Conservation (phyloP, 1,140 invertebrate species). For the Venturia canescens region DNA sequence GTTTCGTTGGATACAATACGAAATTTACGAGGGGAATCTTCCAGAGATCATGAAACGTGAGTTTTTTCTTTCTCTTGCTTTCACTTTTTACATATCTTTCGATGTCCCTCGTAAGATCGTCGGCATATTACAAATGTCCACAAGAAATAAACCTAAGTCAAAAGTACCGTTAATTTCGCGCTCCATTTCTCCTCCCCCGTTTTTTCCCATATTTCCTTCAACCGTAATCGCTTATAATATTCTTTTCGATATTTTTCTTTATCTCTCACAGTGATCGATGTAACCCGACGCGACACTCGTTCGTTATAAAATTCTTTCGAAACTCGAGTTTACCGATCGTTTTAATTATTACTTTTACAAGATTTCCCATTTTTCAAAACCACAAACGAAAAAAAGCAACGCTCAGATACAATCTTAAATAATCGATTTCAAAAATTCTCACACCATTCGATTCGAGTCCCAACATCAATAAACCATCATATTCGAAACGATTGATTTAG, state of each 20-base stretch:
- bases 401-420: no score
- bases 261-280: constrained; percentile 16
- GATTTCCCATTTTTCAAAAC: no score
- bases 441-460: no score
- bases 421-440: no score
- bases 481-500: no score
- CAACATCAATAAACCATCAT: no score
- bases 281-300: constrained; percentile 15
- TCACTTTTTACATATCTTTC: constrained; percentile 50
- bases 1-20: constrained; percentile 46
- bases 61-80: constrained; percentile 16
- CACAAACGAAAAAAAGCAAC: neutral
- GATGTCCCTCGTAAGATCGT: constrained; percentile 28
- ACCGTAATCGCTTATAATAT: constrained; percentile 7
- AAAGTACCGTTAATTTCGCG: constrained; percentile 8
- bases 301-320: constrained; percentile 12
- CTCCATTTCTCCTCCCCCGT: neutral
- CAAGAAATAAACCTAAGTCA: neutral
- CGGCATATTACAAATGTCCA: constrained; percentile 33
- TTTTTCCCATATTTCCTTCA: neutral
- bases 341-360: neutral
- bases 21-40: constrained; percentile 33
- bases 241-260: neutral
- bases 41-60: constrained; percentile 30
- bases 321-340: constrained; percentile 1